Base-by-base conservation (phyloP, 2,888 invertebrate genomes). In the Cactoblastis cactorum region DNA sequence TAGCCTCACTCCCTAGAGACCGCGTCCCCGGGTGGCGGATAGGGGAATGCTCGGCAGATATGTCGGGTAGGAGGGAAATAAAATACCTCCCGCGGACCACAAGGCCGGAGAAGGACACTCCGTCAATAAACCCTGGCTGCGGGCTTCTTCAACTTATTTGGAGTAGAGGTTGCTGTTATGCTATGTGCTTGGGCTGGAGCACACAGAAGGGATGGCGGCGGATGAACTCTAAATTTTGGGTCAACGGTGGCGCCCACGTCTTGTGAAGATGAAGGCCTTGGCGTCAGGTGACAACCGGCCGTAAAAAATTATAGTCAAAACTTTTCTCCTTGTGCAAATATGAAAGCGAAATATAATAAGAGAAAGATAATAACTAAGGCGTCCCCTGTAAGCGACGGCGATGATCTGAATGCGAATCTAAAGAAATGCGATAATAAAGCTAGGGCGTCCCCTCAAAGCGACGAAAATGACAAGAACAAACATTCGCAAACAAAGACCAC, bases 401-500 rank as follows among this genome's bases (percentile, higher is more conserved):
- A n/a, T n/a, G n/a, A n/a, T n/a, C n/a, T n/a, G n/a, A n/a, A n/a
- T n/a, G n/a, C n/a, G n/a, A n/a, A 37, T 9, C 33, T 9, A n/a
- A 12, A 43, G 22, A 22, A 45, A 35, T 50, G 39, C 50, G 51
- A 18, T 19, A 53, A 43, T 3, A 46, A 53, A 51, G 38, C 52
- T 55, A 59, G 56, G 59, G 57, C 59, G 59, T 57, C 22, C 58
- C 60, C 60, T 52, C 9, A 2, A 59, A 56, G 59, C 59, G 57
- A 57, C 55, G 54, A 19, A 14, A 11, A 39, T 33, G 38, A 46
- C 18, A 41, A 28, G 38, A 38, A 18, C 6, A 34, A 28, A 6
- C 17, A 14, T 15, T 22, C 17, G 39, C 12, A 22, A 19, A 4
- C 22, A 22, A n/a, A 2, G 8, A 38, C 15, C 17, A 18, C 38